Base-by-base conservation (phyloP, 1,140 invertebrate genomes). In the Saccostrea glomerata region DNA sequence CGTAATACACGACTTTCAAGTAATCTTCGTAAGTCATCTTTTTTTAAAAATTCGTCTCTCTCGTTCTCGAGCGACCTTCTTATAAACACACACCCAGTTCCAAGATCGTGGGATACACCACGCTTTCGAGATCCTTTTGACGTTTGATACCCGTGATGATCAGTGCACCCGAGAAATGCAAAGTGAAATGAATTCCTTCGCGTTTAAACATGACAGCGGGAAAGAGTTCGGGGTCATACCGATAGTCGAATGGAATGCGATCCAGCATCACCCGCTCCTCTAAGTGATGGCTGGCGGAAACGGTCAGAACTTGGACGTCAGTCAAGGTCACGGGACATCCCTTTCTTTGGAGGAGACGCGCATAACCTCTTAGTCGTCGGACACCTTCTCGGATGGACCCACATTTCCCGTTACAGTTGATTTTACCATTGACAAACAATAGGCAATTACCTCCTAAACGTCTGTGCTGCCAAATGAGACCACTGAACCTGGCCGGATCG, bases 1-100 rank as follows among this genome's bases (percentile, higher is more conserved):
- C 87, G 86, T 88, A 90, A 54, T 90, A 90, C 6, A 88, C 86
- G 17, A 60, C 73, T 30, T 83, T 82, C 25, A 86, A 77, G 56
- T 87, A 87, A 63, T 85, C 56, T 30, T 88, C 77, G 36, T 82
- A 73, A 55, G 0, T 85, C 36, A 63, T 54, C 1, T 47, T 0
- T 1, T 54, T 12, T 20, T 58, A 36, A 36, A 36, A 36, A 36
- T 36, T 36, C 30, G 2, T 36, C 30, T 36, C 30, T 36, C 30
- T 36, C 30, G 2, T 2, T 36, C 30, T 36, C 30, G 30, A 1
- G 2, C 1, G 17, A 12, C 15, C 83, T 23, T 84, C 83, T 84
- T 84, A 84, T 84, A 84, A 84, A 56, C 83, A 20, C 0, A 84
- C 54, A 56, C 47, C 7, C 47, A 84, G 15, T 54, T 84, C 83